Evolutionary conservation across 2,113 vertebrate genomes (phyloP).

Genomic region (Hippocampus comes): DNA sequence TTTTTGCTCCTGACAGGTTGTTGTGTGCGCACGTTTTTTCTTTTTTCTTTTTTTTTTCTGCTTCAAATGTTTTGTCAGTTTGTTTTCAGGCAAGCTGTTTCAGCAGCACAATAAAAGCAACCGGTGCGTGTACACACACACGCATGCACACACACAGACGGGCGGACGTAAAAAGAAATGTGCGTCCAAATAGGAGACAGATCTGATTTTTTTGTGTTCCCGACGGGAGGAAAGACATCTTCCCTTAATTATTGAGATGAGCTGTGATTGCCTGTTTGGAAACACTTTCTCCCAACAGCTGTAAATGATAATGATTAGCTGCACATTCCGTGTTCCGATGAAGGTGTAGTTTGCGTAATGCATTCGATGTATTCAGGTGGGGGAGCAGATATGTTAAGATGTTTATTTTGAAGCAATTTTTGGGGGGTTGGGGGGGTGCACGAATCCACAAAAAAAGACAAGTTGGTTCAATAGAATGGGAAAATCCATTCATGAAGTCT

Average conservation of each 20-base stretch:
- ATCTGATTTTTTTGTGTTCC: slow-evolving; percentile 62
- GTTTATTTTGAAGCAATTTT: neutral
- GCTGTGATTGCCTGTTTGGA: slow-evolving; percentile 81
- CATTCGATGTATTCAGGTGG: slow-evolving; percentile 3
- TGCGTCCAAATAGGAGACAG: slow-evolving; percentile 39
- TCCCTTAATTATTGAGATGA: slow-evolving; percentile 74
- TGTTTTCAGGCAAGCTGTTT: slow-evolving; percentile 78
- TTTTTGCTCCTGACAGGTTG: slow-evolving; percentile 76
- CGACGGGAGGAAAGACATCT: slow-evolving; percentile 59
- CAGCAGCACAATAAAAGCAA: slow-evolving; percentile 58
- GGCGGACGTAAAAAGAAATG: slow-evolving; percentile 20
- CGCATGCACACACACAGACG: slow-evolving; percentile 14
- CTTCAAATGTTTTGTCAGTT: slow-evolving; percentile 77
- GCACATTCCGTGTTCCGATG: slow-evolving; percentile 46
- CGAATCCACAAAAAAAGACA: neutral
- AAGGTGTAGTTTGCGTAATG: slow-evolving; percentile 17
- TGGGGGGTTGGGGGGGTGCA: neutral
- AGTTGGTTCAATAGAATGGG: neutral
- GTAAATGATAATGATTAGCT: slow-evolving; percentile 77
- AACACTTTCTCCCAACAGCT: slow-evolving; percentile 74
- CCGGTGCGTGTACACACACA: slow-evolving; percentile 13
- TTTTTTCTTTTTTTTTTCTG: slow-evolving; percentile 58
- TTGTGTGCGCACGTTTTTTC: slow-evolving; percentile 51
- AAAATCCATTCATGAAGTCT: neutral
- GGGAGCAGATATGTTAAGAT: slow-evolving; percentile 19